phyloP scores from a whole-genome alignment of 2,113 vertebrate species.

The Astur gentilis region DNA sequence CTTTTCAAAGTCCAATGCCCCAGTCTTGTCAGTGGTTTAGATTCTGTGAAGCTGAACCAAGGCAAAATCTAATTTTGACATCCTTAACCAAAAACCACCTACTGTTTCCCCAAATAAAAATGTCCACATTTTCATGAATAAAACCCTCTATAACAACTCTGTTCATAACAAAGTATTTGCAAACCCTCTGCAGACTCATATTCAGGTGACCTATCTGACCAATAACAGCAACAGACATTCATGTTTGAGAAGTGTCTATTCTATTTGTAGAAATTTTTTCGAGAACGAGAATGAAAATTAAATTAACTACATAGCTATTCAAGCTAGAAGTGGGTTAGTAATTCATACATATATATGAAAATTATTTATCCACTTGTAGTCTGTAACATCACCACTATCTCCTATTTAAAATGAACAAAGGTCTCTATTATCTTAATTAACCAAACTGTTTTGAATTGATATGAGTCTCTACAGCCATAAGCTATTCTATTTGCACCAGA shows the following conservation, averaged over 20 bases:
- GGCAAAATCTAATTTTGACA: neutral
- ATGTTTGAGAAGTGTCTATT: neutral
- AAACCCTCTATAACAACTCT: neutral
- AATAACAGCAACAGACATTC: neutral
- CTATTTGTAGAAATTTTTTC: neutral
- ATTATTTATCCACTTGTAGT: neutral
- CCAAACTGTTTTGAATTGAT: neutral
- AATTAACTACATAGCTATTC: neutral
- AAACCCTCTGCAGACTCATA: neutral
- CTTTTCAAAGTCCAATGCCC: neutral
- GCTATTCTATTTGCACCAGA: neutral
- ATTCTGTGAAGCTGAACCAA: neutral
- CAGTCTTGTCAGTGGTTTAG: neutral
- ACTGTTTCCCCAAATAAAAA: neutral
- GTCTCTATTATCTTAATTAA: neutral
- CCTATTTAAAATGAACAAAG: neutral
- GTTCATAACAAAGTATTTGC: neutral
- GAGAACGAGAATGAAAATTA: neutral
- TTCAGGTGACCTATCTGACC: neutral
- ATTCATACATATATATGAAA: neutral
- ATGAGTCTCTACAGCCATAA: neutral
- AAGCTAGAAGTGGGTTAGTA: neutral
- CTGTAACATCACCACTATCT: neutral
- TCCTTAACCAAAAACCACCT: fast-evolving
- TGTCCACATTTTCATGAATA: neutral